Conservation (phyloP, 2,797 vertebrate genomes). For the Ficedula albicollis region DNA sequence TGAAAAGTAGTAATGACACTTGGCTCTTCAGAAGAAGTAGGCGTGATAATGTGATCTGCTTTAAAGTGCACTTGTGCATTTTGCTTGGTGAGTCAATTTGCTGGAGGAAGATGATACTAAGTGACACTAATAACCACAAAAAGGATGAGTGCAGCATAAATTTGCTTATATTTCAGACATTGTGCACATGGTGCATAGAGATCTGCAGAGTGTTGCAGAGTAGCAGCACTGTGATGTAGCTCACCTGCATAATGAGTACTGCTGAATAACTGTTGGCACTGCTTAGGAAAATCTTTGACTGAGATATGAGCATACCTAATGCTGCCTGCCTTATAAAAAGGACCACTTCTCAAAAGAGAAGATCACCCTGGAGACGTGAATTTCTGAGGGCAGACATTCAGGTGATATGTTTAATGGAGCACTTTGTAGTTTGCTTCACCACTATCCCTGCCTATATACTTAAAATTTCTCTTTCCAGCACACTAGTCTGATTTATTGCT, state of each 20-base stretch:
- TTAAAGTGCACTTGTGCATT: slow-evolving; percentile 60
- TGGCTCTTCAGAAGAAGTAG: slow-evolving; percentile 53
- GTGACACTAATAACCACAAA: slow-evolving; percentile 70
- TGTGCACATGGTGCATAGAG: slow-evolving; percentile 45
- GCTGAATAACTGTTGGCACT: slow-evolving; percentile 60
- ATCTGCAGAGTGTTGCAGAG: slow-evolving; percentile 64
- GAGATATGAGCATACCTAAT: slow-evolving; percentile 26
- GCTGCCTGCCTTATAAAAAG: slow-evolving; percentile 25
- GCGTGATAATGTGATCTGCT: slow-evolving; percentile 53
- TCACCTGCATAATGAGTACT: slow-evolving; percentile 64
- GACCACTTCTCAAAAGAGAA: slow-evolving; percentile 7
- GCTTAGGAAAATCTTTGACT: slow-evolving; percentile 14
- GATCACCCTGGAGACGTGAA: not conserved
- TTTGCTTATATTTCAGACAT: slow-evolving; percentile 60
- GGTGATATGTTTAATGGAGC: not conserved
- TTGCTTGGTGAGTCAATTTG: slow-evolving; percentile 68
- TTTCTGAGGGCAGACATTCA: not conserved
- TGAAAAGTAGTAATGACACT: slow-evolving; percentile 61
- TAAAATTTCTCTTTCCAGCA: not conserved
- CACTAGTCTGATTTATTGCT: not conserved
- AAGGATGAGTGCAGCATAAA: slow-evolving; percentile 68
- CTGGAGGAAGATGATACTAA: slow-evolving; percentile 64
- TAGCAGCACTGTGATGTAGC: slow-evolving; percentile 30
- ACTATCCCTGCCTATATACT: not conserved
- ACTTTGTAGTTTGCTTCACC: not conserved